Percentiles rank a stretch among this genome's conserved stretches.
Conservation (phyloP, 2,888 invertebrate genomes). For the Nomada hirtipes region DNA sequence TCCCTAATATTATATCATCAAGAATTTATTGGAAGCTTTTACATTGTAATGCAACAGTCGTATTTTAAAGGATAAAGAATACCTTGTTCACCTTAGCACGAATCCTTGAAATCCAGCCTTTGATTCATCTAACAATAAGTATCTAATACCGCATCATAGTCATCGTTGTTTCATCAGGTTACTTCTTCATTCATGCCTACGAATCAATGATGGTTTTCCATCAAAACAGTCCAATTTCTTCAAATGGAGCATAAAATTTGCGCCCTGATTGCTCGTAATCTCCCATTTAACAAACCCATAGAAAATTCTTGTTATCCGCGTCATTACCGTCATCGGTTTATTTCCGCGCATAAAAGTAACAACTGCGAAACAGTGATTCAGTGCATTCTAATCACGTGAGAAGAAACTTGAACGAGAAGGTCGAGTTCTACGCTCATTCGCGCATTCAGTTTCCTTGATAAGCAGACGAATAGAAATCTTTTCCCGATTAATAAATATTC, state of each 20-base stretch:
- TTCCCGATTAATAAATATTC: slow-evolving; percentile 17
- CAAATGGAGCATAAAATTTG: background rate
- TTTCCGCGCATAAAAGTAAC: background rate
- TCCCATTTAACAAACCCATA: background rate
- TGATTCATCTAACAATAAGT: slow-evolving; percentile 28
- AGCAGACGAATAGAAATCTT: slow-evolving; percentile 5
- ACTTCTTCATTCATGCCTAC: slow-evolving; percentile 29
- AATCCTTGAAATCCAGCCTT: slow-evolving; percentile 58
- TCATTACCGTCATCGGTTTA: background rate
- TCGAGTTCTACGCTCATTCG: slow-evolving; percentile 21
- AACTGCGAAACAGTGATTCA: slow-evolving; percentile 26
- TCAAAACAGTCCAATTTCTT: background rate
- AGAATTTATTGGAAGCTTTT: background rate
- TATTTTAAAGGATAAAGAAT: background rate
- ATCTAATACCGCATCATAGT: slow-evolving; percentile 25
- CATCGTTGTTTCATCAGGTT: slow-evolving; percentile 29
- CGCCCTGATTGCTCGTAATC: background rate
- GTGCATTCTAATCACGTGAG: slow-evolving; percentile 37
- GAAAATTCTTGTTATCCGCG: slow-evolving; percentile 2
- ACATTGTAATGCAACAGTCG: background rate
- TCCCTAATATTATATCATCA: background rate
- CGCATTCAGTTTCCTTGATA: slow-evolving; percentile 10
- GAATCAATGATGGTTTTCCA: slow-evolving; percentile 13
- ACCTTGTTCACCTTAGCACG: background rate
- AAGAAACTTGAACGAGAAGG: slow-evolving; percentile 60